A percentile compares a stretch with the other conserved stretches of the same genome.
phyloP scores from a whole-genome alignment of 1,140 invertebrate genomes.

The Heliconius hewitsoni region DNA sequence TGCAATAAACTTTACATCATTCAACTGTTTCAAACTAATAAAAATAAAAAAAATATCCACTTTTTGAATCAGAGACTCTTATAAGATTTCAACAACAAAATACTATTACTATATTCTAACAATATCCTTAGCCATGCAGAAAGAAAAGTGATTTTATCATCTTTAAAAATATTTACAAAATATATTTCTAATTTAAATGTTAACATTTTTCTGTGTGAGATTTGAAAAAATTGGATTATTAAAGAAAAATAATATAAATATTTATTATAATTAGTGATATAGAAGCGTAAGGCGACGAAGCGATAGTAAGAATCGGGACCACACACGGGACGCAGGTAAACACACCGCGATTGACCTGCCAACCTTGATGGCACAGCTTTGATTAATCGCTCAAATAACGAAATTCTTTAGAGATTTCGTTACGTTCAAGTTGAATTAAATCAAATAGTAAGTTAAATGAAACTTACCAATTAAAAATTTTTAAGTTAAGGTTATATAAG shows the following conservation, averaged over 20 bases:
- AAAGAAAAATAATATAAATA: neutral
- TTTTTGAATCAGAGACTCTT: too few relatives aligned
- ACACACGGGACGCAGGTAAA: slow-evolving; percentile 58
- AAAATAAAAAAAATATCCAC: too few relatives aligned
- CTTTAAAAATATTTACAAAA: too few relatives aligned
- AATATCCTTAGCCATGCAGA: too few relatives aligned
- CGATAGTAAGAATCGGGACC: slow-evolving; percentile 44
- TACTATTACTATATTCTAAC: neutral
- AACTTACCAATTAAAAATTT: neutral
- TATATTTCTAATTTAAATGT: neutral
- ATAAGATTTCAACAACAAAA: too few relatives aligned
- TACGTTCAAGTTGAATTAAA: neutral
- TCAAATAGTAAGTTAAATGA: neutral
- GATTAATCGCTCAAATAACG: slow-evolving; percentile 40
- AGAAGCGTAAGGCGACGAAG: slow-evolving; percentile 3
- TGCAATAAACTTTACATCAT: too few relatives aligned
- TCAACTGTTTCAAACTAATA: too few relatives aligned
- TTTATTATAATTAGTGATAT: slow-evolving; percentile 3
- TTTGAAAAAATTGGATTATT: neutral
- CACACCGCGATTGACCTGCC: slow-evolving; percentile 31
- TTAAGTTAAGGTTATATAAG: neutral
- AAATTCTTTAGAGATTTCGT: slow-evolving; percentile 7
- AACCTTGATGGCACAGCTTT: slow-evolving; percentile 37
- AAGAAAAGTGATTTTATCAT: too few relatives aligned
- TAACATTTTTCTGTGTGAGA: neutral